Evolutionary conservation across 2,888 invertebrate species (phyloP).

Genomic region (Microchrysa polita): DNA sequence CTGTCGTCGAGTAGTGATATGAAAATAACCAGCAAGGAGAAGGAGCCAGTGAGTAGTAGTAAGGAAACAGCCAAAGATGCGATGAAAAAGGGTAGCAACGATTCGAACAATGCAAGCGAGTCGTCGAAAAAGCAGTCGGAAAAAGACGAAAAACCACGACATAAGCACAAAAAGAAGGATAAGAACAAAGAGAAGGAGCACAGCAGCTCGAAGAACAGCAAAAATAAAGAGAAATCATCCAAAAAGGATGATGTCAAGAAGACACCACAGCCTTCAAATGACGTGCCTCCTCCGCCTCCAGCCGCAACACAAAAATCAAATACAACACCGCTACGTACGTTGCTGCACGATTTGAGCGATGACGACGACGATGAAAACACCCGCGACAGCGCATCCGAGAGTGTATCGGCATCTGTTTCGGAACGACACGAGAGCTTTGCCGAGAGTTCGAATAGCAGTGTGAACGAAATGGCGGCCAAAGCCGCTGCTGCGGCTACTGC

Average conservation of each 20-base stretch:
- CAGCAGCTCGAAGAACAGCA: slow-evolving; percentile 55
- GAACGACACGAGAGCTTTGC: slow-evolving; percentile 55
- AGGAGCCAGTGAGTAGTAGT: slow-evolving; percentile 14
- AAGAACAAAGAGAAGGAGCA: slow-evolving; percentile 73
- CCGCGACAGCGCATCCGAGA: slow-evolving; percentile 57
- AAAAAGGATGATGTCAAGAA: slow-evolving; percentile 55
- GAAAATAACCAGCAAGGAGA: slow-evolving; percentile 29
- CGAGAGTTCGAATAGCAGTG: slow-evolving; percentile 62
- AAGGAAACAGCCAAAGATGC: slow-evolving; percentile 44
- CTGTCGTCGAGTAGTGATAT: slow-evolving; percentile 45
- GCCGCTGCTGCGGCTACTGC: slow-evolving; percentile 53
- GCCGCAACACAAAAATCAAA: slow-evolving; percentile 28
- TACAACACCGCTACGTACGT: slow-evolving; percentile 50
- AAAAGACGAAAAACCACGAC: slow-evolving; percentile 62
- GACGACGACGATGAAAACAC: slow-evolving; percentile 55
- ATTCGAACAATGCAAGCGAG: slow-evolving; percentile 54
- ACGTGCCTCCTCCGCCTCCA: not conserved
- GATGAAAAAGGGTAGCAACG: slow-evolving; percentile 17
- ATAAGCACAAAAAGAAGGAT: slow-evolving; percentile 73
- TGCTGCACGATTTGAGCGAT: slow-evolving; percentile 57
- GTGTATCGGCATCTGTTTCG: slow-evolving; percentile 52
- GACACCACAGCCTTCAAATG: slow-evolving; percentile 27
- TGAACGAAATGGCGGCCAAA: slow-evolving; percentile 58
- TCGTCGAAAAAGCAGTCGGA: slow-evolving; percentile 68
- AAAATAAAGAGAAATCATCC: slow-evolving; percentile 59